These are phyloP conservation scores for Ormia ochracea DNA, from an alignment of 2,888 invertebrate species.

Conservation along the genomic window DNA sequence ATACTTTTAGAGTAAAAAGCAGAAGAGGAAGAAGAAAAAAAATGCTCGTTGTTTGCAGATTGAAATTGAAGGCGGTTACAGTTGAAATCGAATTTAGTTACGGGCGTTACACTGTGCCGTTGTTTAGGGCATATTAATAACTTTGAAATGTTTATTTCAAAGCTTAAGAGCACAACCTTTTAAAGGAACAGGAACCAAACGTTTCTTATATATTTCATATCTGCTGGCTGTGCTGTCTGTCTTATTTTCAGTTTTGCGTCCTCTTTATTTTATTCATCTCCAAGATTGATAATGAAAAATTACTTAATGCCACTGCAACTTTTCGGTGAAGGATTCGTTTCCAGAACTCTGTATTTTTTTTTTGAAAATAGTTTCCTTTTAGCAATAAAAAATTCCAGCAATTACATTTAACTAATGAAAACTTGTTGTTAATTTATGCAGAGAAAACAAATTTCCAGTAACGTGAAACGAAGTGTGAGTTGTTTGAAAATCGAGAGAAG, in stretches of 20 bases:
- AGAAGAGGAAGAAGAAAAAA: neutral
- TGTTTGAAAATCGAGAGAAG: conserved; percentile 29
- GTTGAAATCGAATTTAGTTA: conserved; percentile 70
- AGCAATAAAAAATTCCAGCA: too few relatives aligned
- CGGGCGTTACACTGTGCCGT: conserved; percentile 62
- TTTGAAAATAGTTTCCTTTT: too few relatives aligned
- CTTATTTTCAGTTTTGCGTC: too few relatives aligned
- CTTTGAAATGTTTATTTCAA: conserved; percentile 45
- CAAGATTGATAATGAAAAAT: conserved; percentile 42
- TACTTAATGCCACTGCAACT: conserved; percentile 43
- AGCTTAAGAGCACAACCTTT: neutral
- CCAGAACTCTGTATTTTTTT: neutral
- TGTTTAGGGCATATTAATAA: conserved; percentile 60
- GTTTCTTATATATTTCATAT: neutral
- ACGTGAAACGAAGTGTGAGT: conserved; percentile 48
- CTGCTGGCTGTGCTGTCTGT: too few relatives aligned
- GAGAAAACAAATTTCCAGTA: conserved; percentile 65
- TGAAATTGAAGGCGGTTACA: conserved; percentile 68
- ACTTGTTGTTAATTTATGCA: conserved; percentile 63
- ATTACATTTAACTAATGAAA: conserved; percentile 63
- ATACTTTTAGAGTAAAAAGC: neutral
- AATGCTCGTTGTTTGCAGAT: conserved; percentile 43
- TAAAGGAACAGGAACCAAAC: conserved; percentile 15
- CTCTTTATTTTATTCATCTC: neutral
- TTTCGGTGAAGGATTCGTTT: neutral